Conservation (phyloP, 2,888 invertebrate genomes). For the Hylaea fasciaria region DNA sequence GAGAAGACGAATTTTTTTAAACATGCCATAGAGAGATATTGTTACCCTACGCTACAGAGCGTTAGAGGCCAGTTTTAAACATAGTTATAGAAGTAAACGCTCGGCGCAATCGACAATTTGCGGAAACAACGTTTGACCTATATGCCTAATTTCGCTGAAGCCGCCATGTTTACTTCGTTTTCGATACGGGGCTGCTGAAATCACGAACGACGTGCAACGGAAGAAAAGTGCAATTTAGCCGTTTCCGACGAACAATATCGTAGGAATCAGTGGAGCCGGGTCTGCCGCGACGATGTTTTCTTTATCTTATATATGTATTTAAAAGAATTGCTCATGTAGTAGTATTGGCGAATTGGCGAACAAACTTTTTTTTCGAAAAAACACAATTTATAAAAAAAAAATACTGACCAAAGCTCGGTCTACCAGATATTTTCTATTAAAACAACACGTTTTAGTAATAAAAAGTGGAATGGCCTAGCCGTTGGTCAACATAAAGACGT, state of each 20-base stretch:
- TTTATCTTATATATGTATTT: no score
- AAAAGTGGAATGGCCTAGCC: no score
- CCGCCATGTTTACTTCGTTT: constrained; percentile 52
- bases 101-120: constrained; percentile 42
- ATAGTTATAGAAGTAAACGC: constrained; percentile 41
- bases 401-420: no score
- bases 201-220: constrained; percentile 56
- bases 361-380: no score
- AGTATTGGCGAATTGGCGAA: no score
- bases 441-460: no score
- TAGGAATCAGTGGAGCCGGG: neutral
- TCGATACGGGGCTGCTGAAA: constrained; percentile 47
- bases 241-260: constrained; percentile 53
- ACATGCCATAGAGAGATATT: constrained; percentile 1
- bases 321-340: no score
- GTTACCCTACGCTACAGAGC: constrained; percentile 33
- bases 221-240: constrained; percentile 63
- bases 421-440: no score
- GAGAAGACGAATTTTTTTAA: no score
- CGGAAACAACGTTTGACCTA: constrained; percentile 59
- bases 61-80: constrained; percentile 35
- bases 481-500: no score
- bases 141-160: constrained; percentile 54
- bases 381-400: no score
- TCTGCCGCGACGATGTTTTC: neutral